Evolutionary conservation across 92 coral and sea anemone genomes (phyloP), one percentile per base, ranked within the genome.

Genomic region (Actinostola sp.): DNA sequence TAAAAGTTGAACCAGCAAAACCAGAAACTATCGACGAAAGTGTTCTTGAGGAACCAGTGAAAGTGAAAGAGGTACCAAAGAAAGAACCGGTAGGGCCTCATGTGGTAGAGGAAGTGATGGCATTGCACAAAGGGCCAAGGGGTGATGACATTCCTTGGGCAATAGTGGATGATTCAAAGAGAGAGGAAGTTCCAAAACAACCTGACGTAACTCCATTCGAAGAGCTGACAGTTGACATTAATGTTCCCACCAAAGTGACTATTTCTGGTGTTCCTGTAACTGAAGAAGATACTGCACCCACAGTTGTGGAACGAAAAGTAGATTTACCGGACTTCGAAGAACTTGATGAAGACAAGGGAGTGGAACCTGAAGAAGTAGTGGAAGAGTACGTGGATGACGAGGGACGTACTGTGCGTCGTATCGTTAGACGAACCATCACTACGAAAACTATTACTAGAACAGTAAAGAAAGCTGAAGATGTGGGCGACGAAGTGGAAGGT

Each of bases 381-480:
- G 66, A 71, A 39, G 76, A 71, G 42, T 34, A 32, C 66, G 46
- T 70, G 23, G 92, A 93, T 73, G 82, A 82, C 0, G 49, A 70
- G n/a, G 98, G 98, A 6, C 82, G 89, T 19, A 86, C 66, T 46
- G 88, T 93, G 54, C 80, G 69, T 58, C 78, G 89, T 51, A 74
- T 93, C 28, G 73, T 82, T 31, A 83, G 70, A 73, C 72, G 74
- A 48, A 77, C 92, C 31, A 50, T 86, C 3, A n/a, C n/a, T n/a
- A 70, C 71, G 14, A 62, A 55, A 29, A 78, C 57, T 7, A 4
- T 36, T 36, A 36, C 42, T 36, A 36, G 6, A 36, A 36, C 6
- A 4, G 11, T 4, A 36, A 36, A 4, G 42, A 36, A 4, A 36
- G 11, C 42, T 4, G 6, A 36, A 36, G 42, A 36, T 4, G 6